phyloP scores from a whole-genome alignment of 1,140 invertebrate genomes.

The Physella acuta region DNA sequence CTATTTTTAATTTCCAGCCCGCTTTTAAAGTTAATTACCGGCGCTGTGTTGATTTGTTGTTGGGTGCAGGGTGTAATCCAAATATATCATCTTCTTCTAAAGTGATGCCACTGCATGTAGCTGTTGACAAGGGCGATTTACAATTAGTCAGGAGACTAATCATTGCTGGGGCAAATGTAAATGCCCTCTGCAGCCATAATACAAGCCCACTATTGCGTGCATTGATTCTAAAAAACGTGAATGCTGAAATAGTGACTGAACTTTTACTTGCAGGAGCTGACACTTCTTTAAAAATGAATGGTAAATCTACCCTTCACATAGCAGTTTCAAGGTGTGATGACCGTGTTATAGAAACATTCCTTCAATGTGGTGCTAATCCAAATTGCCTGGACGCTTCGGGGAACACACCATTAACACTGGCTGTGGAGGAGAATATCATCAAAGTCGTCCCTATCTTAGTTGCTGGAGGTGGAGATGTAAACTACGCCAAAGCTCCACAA shows the following conservation, averaged over 20 bases:
- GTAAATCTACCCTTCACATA: conserved; percentile 36
- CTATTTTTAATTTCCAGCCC: conserved; percentile 32
- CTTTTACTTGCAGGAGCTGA: conserved; percentile 41
- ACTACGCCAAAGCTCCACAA: conserved; percentile 25
- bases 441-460: conserved; percentile 34
- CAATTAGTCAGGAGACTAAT: conserved; percentile 29
- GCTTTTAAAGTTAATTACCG: conserved; percentile 34
- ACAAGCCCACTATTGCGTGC: conserved; percentile 36
- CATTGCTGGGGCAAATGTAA: conserved; percentile 38
- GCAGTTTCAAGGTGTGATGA: conserved; percentile 43
- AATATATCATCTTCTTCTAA: conserved; percentile 38
- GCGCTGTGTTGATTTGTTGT: conserved; percentile 33
- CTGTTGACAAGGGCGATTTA: conserved; percentile 35
- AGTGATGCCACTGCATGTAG: conserved; percentile 39
- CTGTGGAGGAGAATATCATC: conserved; percentile 36
- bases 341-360: conserved; percentile 34
- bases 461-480: conserved; percentile 30
- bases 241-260: conserved; percentile 32
- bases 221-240: conserved; percentile 31
- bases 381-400: conserved; percentile 32
- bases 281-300: conserved; percentile 30
- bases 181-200: conserved; percentile 26
- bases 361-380: conserved; percentile 36
- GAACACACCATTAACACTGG: conserved; percentile 33
- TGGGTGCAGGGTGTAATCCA: conserved; percentile 38